Percentiles rank a stretch among this genome's conserved stretches.
These are phyloP conservation scores for Cydia strobilella DNA, from an alignment of 1,140 invertebrate species.

Conservation along the genomic window DNA sequence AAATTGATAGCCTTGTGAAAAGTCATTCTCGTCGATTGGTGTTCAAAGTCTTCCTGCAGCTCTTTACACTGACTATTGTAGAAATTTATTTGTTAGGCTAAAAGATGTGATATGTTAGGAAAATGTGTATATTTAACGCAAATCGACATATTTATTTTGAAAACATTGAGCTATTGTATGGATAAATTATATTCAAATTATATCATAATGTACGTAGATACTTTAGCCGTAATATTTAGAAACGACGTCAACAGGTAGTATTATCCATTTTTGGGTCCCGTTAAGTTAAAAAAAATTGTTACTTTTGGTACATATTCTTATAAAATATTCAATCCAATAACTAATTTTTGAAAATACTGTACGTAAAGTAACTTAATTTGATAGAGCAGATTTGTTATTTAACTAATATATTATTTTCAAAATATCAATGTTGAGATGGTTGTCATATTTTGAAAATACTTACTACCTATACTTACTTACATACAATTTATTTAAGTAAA, in stretches of 20 bases:
- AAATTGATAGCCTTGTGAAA: constrained; percentile 8
- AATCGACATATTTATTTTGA: constrained; percentile 59
- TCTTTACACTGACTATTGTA: constrained; percentile 78
- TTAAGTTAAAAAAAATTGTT: background rate
- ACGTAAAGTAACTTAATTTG: too few relatives aligned
- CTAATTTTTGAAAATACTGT: too few relatives aligned
- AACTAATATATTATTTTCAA: too few relatives aligned
- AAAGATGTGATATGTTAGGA: constrained; percentile 67
- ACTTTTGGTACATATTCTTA: too few relatives aligned
- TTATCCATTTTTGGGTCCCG: constrained; percentile 9
- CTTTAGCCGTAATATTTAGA: constrained; percentile 41
- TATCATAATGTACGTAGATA: constrained; percentile 38
- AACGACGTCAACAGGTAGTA: constrained; percentile 32
- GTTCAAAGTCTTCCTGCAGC: constrained; percentile 78
- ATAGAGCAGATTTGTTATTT: too few relatives aligned
- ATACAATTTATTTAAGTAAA: too few relatives aligned
- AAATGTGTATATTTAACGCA: constrained; percentile 57
- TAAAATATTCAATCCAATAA: too few relatives aligned
- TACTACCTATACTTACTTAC: too few relatives aligned
- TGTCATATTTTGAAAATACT: too few relatives aligned
- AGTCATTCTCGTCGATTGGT: constrained; percentile 47
- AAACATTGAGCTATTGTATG: constrained; percentile 58
- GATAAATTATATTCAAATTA: constrained; percentile 48
- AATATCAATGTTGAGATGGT: too few relatives aligned
- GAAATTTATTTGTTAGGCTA: constrained; percentile 70